Evolutionary conservation across 2,888 invertebrate genomes (phyloP), one percentile per base, ranked within the genome.

Genomic region (Luffia ferchaultella): DNA sequence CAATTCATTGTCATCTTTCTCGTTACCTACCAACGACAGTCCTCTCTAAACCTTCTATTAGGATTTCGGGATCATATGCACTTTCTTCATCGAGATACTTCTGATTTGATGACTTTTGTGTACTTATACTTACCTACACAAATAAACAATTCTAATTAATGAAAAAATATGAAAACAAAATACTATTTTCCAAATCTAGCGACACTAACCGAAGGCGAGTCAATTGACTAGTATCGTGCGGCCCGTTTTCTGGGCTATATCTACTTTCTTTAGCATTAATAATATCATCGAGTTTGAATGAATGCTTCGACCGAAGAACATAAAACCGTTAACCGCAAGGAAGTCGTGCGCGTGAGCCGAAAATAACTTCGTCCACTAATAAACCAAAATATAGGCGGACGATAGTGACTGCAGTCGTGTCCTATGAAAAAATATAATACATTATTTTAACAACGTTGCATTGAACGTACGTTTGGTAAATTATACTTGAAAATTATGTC

Each of bases 401-500:
- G 30, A 30, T 12, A 12, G 5, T 12, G 30, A 30, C 3, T 30
- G 30, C 30, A 12, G 5, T 3, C 30, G 30, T 30, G 30, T 12
- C 5, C 30, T 12, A 12, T 7, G 30, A 30, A 30, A 30, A 12
- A 30, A 30, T n/a, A 30, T 30, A 12, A 30, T 30, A 30, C 30
- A 12, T 30, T 30, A 3, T 7, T 7, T 12, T 12, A 30, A 12
- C 12, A 12, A 30, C 30, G 12, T 30, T 3, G 30, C 30, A 7
- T 7, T 7, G 30, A 12, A 30, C 3, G 30, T 30, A 12, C 30
- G 12, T 30, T 30, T 3, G 30, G 3, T 30, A 3, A 7, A 7
- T 30, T 7, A 30, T 30, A 7, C 12, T 30, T 12, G 3, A 12
- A 3, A 12, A 30, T 12, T 51, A 89, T 89, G 89, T 85, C 87